These are phyloP conservation scores for Dendrocopos noguchii DNA, from an alignment of 2,113 vertebrate species.

Conservation along the genomic window DNA sequence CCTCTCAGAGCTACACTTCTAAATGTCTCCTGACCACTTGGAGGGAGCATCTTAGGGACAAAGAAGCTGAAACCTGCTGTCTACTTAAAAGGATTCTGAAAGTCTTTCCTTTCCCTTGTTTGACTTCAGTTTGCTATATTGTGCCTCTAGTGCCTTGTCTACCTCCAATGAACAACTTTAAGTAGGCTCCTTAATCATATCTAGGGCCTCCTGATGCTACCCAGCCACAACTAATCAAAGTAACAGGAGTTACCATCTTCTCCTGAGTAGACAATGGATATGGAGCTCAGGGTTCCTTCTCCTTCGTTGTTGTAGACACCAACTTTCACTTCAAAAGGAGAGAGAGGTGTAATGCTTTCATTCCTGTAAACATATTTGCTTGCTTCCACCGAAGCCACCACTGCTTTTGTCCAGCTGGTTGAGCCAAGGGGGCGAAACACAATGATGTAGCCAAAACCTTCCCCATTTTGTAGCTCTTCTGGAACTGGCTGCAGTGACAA, in stretches of 20 bases:
- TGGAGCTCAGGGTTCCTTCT: constrained; percentile 81
- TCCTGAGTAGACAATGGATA: constrained; percentile 82
- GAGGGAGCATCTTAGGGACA: not conserved
- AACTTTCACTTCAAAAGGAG: constrained; percentile 88
- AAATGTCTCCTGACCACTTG: not conserved
- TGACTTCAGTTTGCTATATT: not conserved
- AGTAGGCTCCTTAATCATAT: not conserved
- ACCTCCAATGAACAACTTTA: not conserved
- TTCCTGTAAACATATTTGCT: constrained; percentile 86
- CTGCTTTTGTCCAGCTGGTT: constrained; percentile 83
- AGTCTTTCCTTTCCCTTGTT: not conserved
- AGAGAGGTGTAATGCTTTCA: constrained; percentile 82
- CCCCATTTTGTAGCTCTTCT: constrained; percentile 89
- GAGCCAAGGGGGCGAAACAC: constrained; percentile 84
- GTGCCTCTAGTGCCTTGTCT: rapidly evolving
- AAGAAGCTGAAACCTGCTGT: not conserved
- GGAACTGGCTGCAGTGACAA: constrained; percentile 80
- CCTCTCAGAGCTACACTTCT: not conserved
- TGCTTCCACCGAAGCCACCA: constrained; percentile 81
- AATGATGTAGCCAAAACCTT: constrained; percentile 87
- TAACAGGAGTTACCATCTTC: constrained; percentile 79
- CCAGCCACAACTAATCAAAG: not conserved
- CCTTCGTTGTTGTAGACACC: constrained; percentile 87
- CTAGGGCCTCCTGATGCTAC: rapidly evolving
- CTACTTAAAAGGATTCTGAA: not conserved